Conservation (phyloP, 2,888 invertebrate genomes). For the Ypsolopha scabrella region DNA sequence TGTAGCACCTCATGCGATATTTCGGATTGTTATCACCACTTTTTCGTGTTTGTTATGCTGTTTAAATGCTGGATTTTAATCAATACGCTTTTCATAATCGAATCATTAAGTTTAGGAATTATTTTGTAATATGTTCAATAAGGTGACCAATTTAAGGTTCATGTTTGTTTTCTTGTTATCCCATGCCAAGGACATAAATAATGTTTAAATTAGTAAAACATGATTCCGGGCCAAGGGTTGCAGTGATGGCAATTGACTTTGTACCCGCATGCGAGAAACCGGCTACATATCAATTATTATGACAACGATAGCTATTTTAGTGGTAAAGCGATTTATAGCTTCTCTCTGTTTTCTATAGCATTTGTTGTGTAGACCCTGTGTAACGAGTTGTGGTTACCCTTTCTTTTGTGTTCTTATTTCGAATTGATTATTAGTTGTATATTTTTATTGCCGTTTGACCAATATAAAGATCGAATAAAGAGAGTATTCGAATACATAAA, state of each 20-base stretch:
- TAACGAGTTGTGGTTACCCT: background rate
- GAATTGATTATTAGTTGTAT: background rate
- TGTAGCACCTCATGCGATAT: slow-evolving; percentile 39
- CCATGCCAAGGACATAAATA: slow-evolving; percentile 18
- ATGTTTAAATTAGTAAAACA: slow-evolving; percentile 47
- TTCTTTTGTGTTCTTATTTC: slow-evolving; percentile 5
- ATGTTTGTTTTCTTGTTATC: too few species aligned
- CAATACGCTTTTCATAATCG: slow-evolving; percentile 1
- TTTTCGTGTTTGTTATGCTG: slow-evolving; percentile 13
- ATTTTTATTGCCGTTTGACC: too few species aligned
- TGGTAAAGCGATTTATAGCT: slow-evolving; percentile 47
- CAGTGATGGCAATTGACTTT: slow-evolving; percentile 22
- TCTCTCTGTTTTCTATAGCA: slow-evolving; percentile 41
- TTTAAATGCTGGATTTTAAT: slow-evolving; percentile 10
- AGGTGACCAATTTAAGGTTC: too few species aligned
- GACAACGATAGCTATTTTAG: slow-evolving; percentile 48
- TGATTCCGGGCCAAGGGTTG: slow-evolving; percentile 23
- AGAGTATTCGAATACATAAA: too few species aligned
- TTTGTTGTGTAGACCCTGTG: background rate
- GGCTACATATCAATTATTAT: slow-evolving; percentile 61
- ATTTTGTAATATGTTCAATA: too few species aligned
- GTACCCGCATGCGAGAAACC: slow-evolving; percentile 51
- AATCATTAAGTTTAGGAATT: background rate
- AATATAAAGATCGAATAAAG: too few species aligned
- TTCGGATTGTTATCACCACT: slow-evolving; percentile 26